A percentile compares a stretch with the other conserved stretches of the same genome.
Conservation (phyloP, 2,113 vertebrate species). For the Ailuropoda melanoleuca region DNA sequence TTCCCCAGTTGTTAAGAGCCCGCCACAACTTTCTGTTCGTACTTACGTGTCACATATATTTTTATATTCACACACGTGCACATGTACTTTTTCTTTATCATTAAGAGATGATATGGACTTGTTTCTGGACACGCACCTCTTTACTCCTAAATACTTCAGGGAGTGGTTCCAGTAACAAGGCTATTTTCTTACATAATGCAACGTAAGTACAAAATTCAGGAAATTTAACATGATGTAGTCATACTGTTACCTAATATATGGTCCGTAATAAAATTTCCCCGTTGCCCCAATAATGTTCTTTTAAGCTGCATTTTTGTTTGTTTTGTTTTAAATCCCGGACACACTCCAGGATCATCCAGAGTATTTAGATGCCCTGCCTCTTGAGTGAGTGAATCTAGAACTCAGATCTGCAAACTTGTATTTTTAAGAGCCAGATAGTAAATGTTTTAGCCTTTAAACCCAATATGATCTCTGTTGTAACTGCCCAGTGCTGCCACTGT, state of each 20-base stretch:
- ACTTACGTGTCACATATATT: neutral
- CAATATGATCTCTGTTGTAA: neutral
- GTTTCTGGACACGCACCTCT: neutral
- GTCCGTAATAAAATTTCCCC: neutral
- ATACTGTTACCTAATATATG: fast-evolving
- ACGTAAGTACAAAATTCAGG: neutral
- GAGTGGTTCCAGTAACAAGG: neutral
- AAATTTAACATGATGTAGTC: neutral
- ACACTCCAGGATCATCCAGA: neutral
- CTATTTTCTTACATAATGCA: neutral
- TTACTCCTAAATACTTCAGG: neutral
- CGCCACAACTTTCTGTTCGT: neutral
- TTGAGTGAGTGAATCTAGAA: neutral
- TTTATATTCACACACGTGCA: neutral
- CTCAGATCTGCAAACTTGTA: neutral
- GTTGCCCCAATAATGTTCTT: neutral
- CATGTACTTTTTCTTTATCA: neutral
- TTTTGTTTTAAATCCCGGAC: neutral
- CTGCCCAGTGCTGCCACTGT: neutral
- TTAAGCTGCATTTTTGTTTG: neutral
- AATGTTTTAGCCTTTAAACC: neutral
- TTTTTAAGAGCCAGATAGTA: neutral
- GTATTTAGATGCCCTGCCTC: neutral
- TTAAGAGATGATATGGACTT: neutral
- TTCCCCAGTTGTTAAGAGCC: neutral